phyloP scores from a whole-genome alignment of 2,888 invertebrate species.

The Rhodophaea formosa region DNA sequence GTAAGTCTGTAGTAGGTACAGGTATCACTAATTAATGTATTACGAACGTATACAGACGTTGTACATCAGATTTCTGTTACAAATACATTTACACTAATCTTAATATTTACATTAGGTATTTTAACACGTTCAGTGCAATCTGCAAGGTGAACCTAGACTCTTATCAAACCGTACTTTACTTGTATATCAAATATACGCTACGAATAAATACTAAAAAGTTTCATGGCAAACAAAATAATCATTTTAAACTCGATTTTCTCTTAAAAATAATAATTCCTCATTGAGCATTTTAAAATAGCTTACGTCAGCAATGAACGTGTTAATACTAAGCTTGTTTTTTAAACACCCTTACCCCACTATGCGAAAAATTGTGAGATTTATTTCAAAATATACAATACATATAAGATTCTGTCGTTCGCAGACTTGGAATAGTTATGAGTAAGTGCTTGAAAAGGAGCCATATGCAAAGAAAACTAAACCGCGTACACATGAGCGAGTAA shows the following conservation, averaged over 20 bases:
- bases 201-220: conserved; percentile 8
- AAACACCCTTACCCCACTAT: conserved; percentile 9
- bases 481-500: conserved; percentile 43
- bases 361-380: neutral
- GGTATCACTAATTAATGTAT: conserved; percentile 55
- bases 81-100: conserved; percentile 55
- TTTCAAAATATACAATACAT: conserved; percentile 2
- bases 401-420: conserved; percentile 1
- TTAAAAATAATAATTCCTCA: conserved; percentile 9
- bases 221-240: conserved; percentile 1
- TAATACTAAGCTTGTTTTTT: conserved; percentile 13
- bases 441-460: conserved; percentile 14
- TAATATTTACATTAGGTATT: conserved; percentile 58
- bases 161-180: neutral
- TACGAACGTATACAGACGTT: conserved; percentile 77
- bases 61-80: conserved; percentile 77
- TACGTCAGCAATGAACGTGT: conserved; percentile 16
- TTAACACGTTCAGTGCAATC: conserved; percentile 25
- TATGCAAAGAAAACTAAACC: conserved; percentile 25
- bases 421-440: conserved; percentile 7
- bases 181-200: conserved; percentile 16
- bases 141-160: neutral
- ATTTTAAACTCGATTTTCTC: neutral
- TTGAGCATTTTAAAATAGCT: conserved; percentile 6
- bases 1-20: conserved; percentile 44